Conservation (phyloP, 2,888 invertebrate species). For the Ptychoptera albimana region DNA sequence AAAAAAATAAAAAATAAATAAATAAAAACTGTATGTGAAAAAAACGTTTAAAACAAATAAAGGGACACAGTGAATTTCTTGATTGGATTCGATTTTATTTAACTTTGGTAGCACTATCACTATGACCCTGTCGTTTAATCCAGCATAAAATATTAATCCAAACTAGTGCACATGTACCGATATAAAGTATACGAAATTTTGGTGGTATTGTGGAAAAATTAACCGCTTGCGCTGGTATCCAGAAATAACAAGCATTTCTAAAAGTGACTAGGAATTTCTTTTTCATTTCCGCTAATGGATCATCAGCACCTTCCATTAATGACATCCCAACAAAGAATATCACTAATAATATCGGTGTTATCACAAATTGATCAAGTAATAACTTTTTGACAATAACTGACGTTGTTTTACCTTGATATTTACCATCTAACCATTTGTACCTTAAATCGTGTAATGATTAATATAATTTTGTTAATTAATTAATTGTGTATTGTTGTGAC, state of each 20-base stretch:
- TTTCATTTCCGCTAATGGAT: constrained; percentile 52
- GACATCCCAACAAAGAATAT: constrained; percentile 63
- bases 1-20: no score
- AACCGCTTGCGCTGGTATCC: constrained; percentile 65
- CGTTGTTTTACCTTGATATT: constrained; percentile 45
- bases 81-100: neutral
- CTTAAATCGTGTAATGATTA: constrained; percentile 32
- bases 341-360: constrained; percentile 55
- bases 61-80: no score
- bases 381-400: constrained; percentile 52
- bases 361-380: constrained; percentile 55
- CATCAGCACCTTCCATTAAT: constrained; percentile 50
- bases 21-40: no score
- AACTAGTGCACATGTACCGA: constrained; percentile 58
- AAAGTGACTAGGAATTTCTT: constrained; percentile 57
- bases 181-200: constrained; percentile 57
- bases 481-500: constrained; percentile 7
- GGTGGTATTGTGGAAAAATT: constrained; percentile 63
- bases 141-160: constrained; percentile 79
- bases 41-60: no score
- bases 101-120: no score
- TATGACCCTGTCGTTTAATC: constrained; percentile 42
- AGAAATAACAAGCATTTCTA: constrained; percentile 61
- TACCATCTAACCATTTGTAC: constrained; percentile 64
- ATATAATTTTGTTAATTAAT: neutral